Percentiles rank a stretch among this genome's conserved stretches.
These are phyloP conservation scores for Tetranychus piercei DNA, from an alignment of 2,888 invertebrate species.

Conservation along the genomic window DNA sequence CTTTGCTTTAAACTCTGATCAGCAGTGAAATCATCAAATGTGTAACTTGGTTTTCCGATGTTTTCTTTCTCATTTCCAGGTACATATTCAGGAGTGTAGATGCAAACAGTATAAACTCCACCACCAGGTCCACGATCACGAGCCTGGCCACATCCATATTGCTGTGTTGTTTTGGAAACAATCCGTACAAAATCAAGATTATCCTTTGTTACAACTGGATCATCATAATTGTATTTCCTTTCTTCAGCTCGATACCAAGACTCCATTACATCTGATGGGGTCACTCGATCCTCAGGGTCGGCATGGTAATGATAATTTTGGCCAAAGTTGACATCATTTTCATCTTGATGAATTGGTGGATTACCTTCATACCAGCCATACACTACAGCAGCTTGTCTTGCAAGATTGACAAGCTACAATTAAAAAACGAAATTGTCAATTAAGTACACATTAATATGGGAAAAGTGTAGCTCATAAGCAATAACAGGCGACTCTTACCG, in stretches of 20 bases:
- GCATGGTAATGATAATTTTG: not conserved
- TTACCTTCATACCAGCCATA: constrained; percentile 1
- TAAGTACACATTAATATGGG: not conserved
- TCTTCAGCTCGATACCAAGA: constrained; percentile 30
- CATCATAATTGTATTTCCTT: constrained; percentile 17
- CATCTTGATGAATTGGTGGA: not conserved
- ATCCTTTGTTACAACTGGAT: not conserved
- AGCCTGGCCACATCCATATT: constrained; percentile 6
- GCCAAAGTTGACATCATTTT: not conserved
- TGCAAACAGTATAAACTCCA: not conserved
- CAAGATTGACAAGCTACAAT: not conserved
- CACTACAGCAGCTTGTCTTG: not conserved
- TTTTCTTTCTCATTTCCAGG: constrained; percentile 2
- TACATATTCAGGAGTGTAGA: constrained; percentile 3
- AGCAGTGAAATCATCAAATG: not conserved
- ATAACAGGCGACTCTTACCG: not conserved
- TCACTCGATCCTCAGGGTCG: not conserved
- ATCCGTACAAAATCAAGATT: not conserved
- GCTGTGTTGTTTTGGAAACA: not conserved
- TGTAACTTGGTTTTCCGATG: not conserved
- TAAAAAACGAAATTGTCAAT: not conserved
- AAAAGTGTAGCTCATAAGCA: not conserved
- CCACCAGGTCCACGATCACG: not conserved
- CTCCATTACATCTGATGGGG: not conserved
- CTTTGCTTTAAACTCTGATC: not conserved